Conservation (phyloP, 2,113 vertebrate species). For the Crotalus tigris region DNA sequence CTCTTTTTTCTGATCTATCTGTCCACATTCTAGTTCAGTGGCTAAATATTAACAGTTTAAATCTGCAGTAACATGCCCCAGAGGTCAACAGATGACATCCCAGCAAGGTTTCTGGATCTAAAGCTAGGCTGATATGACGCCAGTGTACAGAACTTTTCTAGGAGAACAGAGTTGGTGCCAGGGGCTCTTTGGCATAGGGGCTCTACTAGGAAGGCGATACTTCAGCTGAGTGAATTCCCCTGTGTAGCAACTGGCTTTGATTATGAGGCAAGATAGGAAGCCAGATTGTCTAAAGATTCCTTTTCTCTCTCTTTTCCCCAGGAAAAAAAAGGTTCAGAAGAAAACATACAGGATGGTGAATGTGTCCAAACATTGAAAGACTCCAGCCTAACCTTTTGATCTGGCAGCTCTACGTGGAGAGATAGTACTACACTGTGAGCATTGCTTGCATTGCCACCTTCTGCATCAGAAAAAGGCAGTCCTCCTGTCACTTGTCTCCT, state of each 20-base stretch:
- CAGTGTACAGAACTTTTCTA: not conserved
- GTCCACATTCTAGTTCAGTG: not conserved
- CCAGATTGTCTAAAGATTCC: not conserved
- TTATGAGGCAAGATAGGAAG: not conserved
- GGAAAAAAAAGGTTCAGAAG: not conserved
- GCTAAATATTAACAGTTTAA: slow-evolving; percentile 27
- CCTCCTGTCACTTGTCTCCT: not conserved
- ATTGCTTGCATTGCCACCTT: not conserved
- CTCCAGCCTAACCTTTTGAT: not conserved
- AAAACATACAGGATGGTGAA: not conserved
- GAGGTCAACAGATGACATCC: not conserved
- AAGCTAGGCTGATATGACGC: not conserved
- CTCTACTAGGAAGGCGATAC: not conserved
- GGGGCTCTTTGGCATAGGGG: not conserved
- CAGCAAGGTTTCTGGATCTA: not conserved
- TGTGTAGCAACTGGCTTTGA: not conserved
- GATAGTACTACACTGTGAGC: not conserved
- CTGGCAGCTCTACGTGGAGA: not conserved
- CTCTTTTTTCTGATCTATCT: not conserved
- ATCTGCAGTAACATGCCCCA: not conserved
- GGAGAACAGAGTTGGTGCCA: not conserved
- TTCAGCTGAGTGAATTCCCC: not conserved
- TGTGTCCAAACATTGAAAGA: not conserved
- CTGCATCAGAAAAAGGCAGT: not conserved
- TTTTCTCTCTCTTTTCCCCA: no score